A percentile compares a stretch with the other conserved stretches of the same genome.
These are phyloP conservation scores for Acanthurus leucopareius DNA, from an alignment of 2,797 vertebrate species.

Conservation along the genomic window DNA sequence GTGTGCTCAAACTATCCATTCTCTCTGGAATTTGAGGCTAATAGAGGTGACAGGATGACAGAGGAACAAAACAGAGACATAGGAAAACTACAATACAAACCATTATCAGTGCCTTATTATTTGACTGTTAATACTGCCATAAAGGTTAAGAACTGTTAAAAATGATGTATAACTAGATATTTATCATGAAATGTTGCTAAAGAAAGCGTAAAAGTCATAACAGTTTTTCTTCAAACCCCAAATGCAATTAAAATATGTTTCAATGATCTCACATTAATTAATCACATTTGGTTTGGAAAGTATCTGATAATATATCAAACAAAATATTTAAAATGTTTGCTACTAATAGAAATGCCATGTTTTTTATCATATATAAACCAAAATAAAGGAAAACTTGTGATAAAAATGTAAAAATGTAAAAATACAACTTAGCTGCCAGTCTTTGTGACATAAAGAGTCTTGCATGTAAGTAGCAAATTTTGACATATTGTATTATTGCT, in stretches of 20 bases:
- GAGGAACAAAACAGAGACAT: conserved; percentile 7
- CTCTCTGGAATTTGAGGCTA: conserved; percentile 89
- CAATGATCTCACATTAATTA: too few relatives aligned
- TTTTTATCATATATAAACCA: background rate
- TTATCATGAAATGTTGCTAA: background rate
- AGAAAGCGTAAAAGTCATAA: background rate
- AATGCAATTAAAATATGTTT: background rate
- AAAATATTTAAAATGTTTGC: background rate
- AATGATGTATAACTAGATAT: background rate
- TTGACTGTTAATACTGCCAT: background rate
- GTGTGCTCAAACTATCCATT: conserved; percentile 80
- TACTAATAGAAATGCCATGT: background rate
- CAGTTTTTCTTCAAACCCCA: background rate
- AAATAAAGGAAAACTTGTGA: background rate
- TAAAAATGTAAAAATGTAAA: background rate
- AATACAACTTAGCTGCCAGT: background rate
- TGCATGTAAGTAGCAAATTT: background rate
- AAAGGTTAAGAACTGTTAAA: background rate
- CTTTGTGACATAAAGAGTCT: background rate
- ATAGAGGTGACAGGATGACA: conserved; percentile 39
- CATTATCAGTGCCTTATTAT: conserved; percentile 5
- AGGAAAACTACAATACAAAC: conserved; percentile 32
- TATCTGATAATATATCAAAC: background rate
- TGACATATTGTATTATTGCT: background rate
- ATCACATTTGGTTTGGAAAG: too few relatives aligned